phyloP scores from a whole-genome alignment of 2,797 vertebrate genomes.

The Hydrocynus forskahlii region DNA sequence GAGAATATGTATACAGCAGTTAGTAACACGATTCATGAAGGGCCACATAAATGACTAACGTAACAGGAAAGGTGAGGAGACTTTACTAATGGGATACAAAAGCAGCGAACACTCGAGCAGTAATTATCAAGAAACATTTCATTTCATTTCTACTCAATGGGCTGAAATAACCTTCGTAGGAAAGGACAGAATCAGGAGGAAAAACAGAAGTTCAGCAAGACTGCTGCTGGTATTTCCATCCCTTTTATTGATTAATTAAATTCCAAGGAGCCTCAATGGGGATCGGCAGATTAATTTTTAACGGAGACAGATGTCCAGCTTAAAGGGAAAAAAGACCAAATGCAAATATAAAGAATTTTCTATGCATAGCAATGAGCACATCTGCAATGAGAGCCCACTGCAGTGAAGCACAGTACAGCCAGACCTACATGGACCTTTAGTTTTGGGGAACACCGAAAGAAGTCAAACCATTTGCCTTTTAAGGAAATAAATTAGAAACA shows the following conservation, averaged over 20 bases:
- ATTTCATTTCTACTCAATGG: conserved; percentile 51
- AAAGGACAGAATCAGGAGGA: conserved; percentile 23
- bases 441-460: conserved; percentile 49
- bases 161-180: conserved; percentile 53
- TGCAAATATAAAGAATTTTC: conserved; percentile 77
- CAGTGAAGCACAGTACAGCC: conserved; percentile 64
- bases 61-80: conserved; percentile 27
- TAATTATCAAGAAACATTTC: conserved; percentile 52
- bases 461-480: conserved; percentile 21
- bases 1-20: conserved; percentile 18
- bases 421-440: conserved; percentile 52
- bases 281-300: conserved; percentile 76
- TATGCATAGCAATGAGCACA: conserved; percentile 79
- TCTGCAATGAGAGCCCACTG: conserved; percentile 69
- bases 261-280: conserved; percentile 64
- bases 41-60: conserved; percentile 39
- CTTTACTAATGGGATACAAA: conserved; percentile 48
- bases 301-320: conserved; percentile 80
- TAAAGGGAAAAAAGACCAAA: conserved; percentile 78
- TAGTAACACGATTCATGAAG: conserved; percentile 18
- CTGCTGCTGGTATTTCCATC: conserved; percentile 56
- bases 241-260: conserved; percentile 77
- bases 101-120: conserved; percentile 40
- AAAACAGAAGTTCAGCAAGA: conserved; percentile 49
- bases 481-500: conserved; percentile 46